Evolutionary conservation across 2,113 vertebrate species (phyloP), one percentile per base, ranked within the genome.

Genomic region (Myrmophylax atrothorax): DNA sequence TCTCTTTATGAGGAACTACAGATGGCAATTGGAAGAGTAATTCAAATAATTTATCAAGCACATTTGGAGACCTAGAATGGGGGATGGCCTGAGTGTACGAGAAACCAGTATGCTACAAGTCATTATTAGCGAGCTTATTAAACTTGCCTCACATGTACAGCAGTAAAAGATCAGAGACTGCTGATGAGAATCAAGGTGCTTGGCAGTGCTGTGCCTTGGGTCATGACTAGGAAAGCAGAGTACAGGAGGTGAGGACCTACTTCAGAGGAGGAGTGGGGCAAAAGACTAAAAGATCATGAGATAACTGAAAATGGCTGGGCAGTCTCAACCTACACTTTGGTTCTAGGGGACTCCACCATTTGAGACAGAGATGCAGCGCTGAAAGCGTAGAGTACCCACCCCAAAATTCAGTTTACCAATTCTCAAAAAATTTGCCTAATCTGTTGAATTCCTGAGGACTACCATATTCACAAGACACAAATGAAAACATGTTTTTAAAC

Each of bases 1-100:
- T 89, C 96, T 96, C 96, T 97, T 98, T 93, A 97, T 87, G 96
- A 98, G 86, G 95, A 97, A 95, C 97, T 95, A 97, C 98, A 97
- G 97, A 97, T 97, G 97, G 96, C 97, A 96, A 97, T 46, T 96
- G 96, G 90, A 97, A 96, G 88, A 94, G 93, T 95, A 96, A 88
- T 97, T 94, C 94, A 97, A 96, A 93, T 96, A 97, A 97, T 97
- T 96, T 97, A 96, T 96, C 97, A 95, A 96, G 93, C 73, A 76
- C 72, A 74, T 92, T 96, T 89, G 80, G 87, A 94, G 88, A 92
- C 84, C 79, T 92, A 81, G 74, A 90, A 81, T 72, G 69, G 69
- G 92, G 64, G 72, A 93, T 73, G 84, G 91, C 81, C 87, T 0
- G 3, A 89, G 46, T 22, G 35, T 75, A 67, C 0, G 2, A 89